Conservation (phyloP, 2,113 vertebrate species). For the Phalacrocorax carbo region DNA sequence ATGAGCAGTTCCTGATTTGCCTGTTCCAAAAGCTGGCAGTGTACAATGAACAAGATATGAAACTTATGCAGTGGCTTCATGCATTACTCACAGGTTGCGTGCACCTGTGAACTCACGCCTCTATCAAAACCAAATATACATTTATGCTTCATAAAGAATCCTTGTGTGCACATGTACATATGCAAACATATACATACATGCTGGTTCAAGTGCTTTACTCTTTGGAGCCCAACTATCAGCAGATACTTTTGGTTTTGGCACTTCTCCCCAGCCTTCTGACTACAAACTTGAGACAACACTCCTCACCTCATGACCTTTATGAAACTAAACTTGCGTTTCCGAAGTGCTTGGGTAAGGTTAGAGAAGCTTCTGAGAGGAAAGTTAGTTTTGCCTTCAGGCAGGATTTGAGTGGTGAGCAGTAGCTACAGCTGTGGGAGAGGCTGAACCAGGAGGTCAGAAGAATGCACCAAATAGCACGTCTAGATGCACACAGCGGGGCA, state of each 20-base stretch:
- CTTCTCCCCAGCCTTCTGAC: background rate
- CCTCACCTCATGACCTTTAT: background rate
- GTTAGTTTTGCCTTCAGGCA: background rate
- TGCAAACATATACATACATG: background rate
- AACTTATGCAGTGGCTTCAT: background rate
- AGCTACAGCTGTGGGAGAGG: background rate
- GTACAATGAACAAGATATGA: background rate
- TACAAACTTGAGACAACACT: background rate
- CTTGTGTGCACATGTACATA: background rate
- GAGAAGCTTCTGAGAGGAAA: background rate
- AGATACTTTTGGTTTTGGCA: background rate
- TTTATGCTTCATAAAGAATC: background rate
- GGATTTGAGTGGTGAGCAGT: background rate
- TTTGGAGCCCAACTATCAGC: background rate
- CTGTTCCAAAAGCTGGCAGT: background rate
- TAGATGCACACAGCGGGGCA: accelerated
- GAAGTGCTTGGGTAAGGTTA: background rate
- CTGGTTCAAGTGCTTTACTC: background rate
- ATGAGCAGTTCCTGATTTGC: background rate
- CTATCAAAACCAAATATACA: background rate
- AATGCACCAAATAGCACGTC: accelerated
- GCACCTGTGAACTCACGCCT: accelerated
- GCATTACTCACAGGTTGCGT: background rate
- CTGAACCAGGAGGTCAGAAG: background rate
- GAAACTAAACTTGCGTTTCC: background rate